Conservation (phyloP, 2,888 invertebrate species). For the Subacronicta megacephala region DNA sequence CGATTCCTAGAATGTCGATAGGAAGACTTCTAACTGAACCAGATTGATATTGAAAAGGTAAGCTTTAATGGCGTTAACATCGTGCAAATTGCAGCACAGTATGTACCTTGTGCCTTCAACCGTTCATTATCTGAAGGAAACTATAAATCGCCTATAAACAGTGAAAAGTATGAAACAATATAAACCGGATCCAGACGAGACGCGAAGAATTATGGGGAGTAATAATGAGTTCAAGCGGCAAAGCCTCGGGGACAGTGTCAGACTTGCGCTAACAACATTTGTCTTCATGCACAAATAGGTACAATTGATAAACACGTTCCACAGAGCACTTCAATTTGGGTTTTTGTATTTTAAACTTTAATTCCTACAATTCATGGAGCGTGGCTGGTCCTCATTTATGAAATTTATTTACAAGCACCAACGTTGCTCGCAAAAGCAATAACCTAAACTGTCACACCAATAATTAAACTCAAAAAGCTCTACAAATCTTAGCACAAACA, state of each 20-base stretch:
- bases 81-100: constrained; percentile 60
- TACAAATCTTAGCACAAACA: constrained; percentile 13
- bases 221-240: constrained; percentile 64
- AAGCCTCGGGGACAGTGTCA: constrained; percentile 57
- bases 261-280: constrained; percentile 48
- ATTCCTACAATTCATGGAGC: neutral
- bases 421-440: neutral
- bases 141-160: constrained; percentile 70
- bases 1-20: constrained; percentile 43
- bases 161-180: constrained; percentile 69
- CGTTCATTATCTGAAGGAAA: constrained; percentile 72
- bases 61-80: constrained; percentile 55
- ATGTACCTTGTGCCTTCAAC: constrained; percentile 59
- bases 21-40: constrained; percentile 53
- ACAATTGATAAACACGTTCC: constrained; percentile 43
- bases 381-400: too few species aligned
- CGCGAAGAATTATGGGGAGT: constrained; percentile 54
- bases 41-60: constrained; percentile 59
- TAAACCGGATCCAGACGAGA: constrained; percentile 64
- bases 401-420: neutral
- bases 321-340: constrained; percentile 12
- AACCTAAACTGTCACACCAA: neutral
- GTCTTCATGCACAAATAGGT: constrained; percentile 43
- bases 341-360: too few species aligned
- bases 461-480: constrained; percentile 17